Conservation (phyloP, 2,113 vertebrate species). For the Centropus unirufus region DNA sequence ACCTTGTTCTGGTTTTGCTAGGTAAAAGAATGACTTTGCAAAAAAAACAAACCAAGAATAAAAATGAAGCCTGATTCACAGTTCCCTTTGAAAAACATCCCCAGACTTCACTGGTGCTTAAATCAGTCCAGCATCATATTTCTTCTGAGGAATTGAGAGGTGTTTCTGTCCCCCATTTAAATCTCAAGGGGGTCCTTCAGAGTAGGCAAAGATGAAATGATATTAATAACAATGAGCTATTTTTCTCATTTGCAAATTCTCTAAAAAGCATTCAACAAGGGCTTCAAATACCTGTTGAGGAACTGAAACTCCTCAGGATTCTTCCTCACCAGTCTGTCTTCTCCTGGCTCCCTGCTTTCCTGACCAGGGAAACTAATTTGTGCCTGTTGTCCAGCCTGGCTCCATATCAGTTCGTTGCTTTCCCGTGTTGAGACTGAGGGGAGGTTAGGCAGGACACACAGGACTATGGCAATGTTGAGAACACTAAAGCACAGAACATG, state of each 20-base stretch:
- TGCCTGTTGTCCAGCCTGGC: not conserved
- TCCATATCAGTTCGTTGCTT: not conserved
- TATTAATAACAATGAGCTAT: not conserved
- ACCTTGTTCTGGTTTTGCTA: not conserved
- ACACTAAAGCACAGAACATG: not conserved
- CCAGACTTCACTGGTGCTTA: not conserved
- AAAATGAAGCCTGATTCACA: not conserved
- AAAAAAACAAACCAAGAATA: not conserved
- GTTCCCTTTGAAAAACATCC: not conserved
- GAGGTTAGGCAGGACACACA: not conserved
- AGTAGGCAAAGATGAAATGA: not conserved
- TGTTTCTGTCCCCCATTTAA: not conserved
- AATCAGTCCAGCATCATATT: not conserved
- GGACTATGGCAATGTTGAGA: not conserved
- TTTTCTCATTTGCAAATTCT: not conserved
- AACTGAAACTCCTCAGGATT: not conserved
- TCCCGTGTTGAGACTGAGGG: not conserved
- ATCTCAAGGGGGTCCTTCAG: not conserved
- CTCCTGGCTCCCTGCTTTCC: not conserved
- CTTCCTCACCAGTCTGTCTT: not conserved
- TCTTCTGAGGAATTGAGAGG: not conserved
- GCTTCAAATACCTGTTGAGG: not conserved
- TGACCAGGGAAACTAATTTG: fast-evolving
- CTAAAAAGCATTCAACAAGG: not conserved
- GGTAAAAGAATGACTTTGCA: not conserved